Percentiles rank a stretch among this genome's conserved stretches.
Evolutionary conservation across 2,888 invertebrate species (phyloP).

Genomic region (Drosophila nr. medialis): DNA sequence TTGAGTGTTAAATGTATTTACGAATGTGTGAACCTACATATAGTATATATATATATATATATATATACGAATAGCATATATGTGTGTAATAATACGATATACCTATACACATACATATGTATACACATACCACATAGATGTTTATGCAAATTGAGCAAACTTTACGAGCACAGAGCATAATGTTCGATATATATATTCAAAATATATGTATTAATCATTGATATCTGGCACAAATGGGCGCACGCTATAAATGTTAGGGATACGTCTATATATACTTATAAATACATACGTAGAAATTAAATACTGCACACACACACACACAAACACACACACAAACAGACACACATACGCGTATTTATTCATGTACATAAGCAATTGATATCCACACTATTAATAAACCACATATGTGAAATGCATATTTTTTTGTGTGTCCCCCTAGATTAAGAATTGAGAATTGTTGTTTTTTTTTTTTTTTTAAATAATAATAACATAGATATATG

Average conservation of each 20-base stretch:
- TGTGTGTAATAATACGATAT: not conserved
- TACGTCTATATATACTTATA: conserved; percentile 21
- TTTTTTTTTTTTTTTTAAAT: conserved; percentile 42
- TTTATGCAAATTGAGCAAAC: conserved; percentile 14
- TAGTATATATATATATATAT: conserved; percentile 1
- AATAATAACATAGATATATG: conserved; percentile 51
- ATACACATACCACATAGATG: conserved; percentile 14
- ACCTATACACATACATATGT: not conserved
- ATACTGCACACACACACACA: conserved; percentile 23
- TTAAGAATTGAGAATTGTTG: conserved; percentile 40
- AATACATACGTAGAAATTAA: conserved; percentile 11
- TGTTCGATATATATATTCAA: conserved; percentile 71
- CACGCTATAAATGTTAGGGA: conserved; percentile 55
- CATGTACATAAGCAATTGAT: conserved; percentile 59
- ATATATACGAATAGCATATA: not conserved
- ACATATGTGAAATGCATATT: conserved; percentile 48
- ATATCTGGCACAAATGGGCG: conserved; percentile 50
- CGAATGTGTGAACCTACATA: conserved; percentile 6
- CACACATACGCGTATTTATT: conserved; percentile 58
- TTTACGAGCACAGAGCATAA: conserved; percentile 35
- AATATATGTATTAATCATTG: conserved; percentile 67
- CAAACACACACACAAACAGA: conserved; percentile 19
- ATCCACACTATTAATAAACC: conserved; percentile 20
- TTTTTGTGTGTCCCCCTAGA: conserved; percentile 48
- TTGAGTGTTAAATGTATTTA: conserved; percentile 46